Evolutionary conservation across 1,140 invertebrate genomes (phyloP).

Genomic region (Cydia strobilella): DNA sequence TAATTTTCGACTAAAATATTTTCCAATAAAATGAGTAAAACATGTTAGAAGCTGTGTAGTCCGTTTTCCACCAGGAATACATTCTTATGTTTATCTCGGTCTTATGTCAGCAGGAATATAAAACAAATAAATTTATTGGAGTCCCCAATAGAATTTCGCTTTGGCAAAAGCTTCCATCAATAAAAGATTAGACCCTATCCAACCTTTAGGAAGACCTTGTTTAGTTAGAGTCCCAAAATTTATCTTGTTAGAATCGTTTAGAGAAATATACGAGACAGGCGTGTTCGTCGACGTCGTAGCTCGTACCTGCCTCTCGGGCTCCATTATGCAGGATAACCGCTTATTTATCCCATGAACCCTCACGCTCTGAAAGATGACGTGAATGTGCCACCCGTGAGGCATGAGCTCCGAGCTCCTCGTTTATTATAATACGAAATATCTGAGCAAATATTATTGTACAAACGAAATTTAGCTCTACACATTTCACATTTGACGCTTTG

Average conservation of each 20-base stretch:
- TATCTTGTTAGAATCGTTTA: constrained; percentile 46
- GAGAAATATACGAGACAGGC: constrained; percentile 41
- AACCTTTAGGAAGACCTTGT: constrained; percentile 44
- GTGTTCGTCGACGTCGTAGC: constrained; percentile 35
- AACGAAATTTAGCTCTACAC: constrained; percentile 4
- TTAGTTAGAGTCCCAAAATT: constrained; percentile 47
- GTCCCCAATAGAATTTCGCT: constrained; percentile 16
- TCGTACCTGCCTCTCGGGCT: constrained; percentile 38
- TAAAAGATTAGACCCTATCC: constrained; percentile 52
- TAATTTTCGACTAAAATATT: not conserved
- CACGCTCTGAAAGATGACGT: constrained; percentile 14
- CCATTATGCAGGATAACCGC: constrained; percentile 34
- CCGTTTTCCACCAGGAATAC: not conserved
- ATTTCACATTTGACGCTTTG: not conserved
- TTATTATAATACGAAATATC: not conserved
- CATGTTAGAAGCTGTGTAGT: no score
- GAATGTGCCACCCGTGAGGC: constrained; percentile 15
- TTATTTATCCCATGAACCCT: constrained; percentile 39
- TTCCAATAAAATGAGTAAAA: no score
- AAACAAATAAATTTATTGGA: constrained; percentile 10
- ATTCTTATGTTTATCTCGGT: not conserved
- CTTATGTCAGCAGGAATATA: not conserved
- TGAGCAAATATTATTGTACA: not conserved
- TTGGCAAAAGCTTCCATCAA: constrained; percentile 48
- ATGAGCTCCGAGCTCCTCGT: not conserved